phyloP scores from a whole-genome alignment of 1,140 invertebrate species.

The Drosophila erecta region DNA sequence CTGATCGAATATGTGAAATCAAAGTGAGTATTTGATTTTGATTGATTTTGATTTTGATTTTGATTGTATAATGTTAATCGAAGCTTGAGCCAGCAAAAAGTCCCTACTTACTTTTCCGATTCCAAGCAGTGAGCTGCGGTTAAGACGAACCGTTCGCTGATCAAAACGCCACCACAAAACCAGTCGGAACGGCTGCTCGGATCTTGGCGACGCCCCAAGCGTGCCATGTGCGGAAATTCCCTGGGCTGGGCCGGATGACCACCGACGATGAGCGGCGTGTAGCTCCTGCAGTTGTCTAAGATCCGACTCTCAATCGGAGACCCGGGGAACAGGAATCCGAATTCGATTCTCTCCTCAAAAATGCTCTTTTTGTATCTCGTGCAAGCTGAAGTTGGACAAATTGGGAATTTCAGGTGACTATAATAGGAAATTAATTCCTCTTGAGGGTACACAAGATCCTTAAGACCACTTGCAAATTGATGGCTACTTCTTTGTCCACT shows the following conservation, averaged over 20 bases:
- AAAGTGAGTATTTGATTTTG: too few species aligned
- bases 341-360: constrained; percentile 59
- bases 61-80: too few species aligned
- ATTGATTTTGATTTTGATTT: too few species aligned
- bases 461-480: too few species aligned
- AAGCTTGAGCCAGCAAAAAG: background rate
- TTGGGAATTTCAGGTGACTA: background rate
- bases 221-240: constrained; percentile 84
- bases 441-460: too few species aligned
- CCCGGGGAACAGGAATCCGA: constrained; percentile 59
- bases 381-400: constrained; percentile 41
- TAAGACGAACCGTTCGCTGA: constrained; percentile 80
- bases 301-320: constrained; percentile 41
- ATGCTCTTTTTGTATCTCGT: constrained; percentile 50
- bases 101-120: constrained; percentile 50
- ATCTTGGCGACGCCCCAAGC: constrained; percentile 56
- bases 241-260: constrained; percentile 67
- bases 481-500: constrained; percentile 16
- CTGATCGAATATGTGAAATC: constrained; percentile 8
- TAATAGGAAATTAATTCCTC: too few species aligned
- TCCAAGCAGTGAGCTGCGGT: constrained; percentile 84
- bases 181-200: constrained; percentile 46
- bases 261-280: constrained; percentile 67
- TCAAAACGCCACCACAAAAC: constrained; percentile 83
- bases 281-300: constrained; percentile 60